Evolutionary conservation across 2,113 vertebrate genomes (phyloP), one percentile per base, ranked within the genome.

Genomic region (Jaculus jaculus): DNA sequence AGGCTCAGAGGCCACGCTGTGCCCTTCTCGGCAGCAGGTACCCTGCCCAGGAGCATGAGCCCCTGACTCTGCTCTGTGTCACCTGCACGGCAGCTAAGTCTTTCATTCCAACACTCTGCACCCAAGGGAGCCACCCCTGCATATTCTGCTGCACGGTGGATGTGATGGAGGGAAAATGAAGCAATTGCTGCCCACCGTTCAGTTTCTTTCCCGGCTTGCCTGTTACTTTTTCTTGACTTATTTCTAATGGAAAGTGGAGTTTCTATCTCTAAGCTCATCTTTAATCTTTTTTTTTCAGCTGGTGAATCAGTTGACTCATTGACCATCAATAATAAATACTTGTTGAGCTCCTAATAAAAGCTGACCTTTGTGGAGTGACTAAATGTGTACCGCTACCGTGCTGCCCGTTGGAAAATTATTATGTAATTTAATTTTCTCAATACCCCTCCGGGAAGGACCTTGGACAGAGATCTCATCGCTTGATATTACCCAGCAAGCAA

Each of bases 341-440:
- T 93, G n/a, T 73, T n/a, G 34, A 42, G 32, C 71, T 95, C 47
- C 90, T 82, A 81, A 60, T 91, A 89, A 77, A 79, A 77, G n/a
- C 54, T 78, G 21, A 71, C 81, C 58, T 89, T 71, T 93, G 37
- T 61, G n/a, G 72, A 47, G 12, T 32, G 88, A 74, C 71, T 37
- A 82, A 61, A 65, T 78, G 17, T 68, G 21, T 91, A 16, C 71
- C 23, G 51, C 26, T 13, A 84, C 61, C 71, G 17, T 87, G 34
- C 54, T 84, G 60, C 9, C 51, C 32, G 18, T 66, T 84, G 47
- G n/a, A 83, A 88, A 85, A 77, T 37, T 60, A 51, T 13, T 66
- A 51, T 34, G 26, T 17, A 24, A 65, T 87, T 94, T 69, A 78
- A 66, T 93, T 91, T 92, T 80, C 61, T 80, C 77, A 94, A 61